Evolutionary conservation across 2,113 vertebrate species (phyloP).

Genomic region (Hippocampus abdominalis): DNA sequence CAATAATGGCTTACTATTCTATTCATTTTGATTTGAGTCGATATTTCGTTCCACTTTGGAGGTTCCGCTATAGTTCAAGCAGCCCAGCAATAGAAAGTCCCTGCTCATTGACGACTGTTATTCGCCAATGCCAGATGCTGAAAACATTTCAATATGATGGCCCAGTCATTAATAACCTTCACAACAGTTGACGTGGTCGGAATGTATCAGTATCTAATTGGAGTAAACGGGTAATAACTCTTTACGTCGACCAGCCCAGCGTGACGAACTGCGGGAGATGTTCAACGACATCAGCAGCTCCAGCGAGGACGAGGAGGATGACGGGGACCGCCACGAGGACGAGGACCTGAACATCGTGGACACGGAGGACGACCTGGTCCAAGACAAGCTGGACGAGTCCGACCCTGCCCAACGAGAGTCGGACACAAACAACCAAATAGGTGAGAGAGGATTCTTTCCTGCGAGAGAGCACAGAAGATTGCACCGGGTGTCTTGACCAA

Average conservation of each 20-base stretch:
- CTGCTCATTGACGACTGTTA: not conserved
- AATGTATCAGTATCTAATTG: not conserved
- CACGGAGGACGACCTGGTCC: conserved; percentile 84
- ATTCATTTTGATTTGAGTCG: not conserved
- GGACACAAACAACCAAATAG: conserved; percentile 78
- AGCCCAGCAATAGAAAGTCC: not conserved
- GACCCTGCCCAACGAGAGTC: conserved; percentile 75
- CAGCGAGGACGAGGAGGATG: conserved; percentile 88
- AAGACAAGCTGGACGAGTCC: conserved; percentile 78
- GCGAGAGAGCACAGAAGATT: not conserved
- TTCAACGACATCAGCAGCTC: conserved; percentile 87
- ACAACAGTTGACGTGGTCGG: not conserved
- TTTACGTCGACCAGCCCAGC: conserved; percentile 62
- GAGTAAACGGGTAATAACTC: not conserved
- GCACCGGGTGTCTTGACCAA: not conserved
- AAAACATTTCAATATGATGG: not conserved
- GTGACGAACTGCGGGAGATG: conserved; percentile 79
- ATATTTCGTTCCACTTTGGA: not conserved
- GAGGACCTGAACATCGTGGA: conserved; percentile 92
- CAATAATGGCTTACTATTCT: not conserved
- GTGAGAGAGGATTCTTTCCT: conserved; percentile 51
- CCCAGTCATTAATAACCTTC: not conserved
- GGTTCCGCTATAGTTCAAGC: not conserved
- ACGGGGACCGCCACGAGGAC: conserved; percentile 82
- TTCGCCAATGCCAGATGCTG: not conserved